Base-by-base conservation (phyloP, 1,140 invertebrate species). In the Plodia interpunctella region DNA sequence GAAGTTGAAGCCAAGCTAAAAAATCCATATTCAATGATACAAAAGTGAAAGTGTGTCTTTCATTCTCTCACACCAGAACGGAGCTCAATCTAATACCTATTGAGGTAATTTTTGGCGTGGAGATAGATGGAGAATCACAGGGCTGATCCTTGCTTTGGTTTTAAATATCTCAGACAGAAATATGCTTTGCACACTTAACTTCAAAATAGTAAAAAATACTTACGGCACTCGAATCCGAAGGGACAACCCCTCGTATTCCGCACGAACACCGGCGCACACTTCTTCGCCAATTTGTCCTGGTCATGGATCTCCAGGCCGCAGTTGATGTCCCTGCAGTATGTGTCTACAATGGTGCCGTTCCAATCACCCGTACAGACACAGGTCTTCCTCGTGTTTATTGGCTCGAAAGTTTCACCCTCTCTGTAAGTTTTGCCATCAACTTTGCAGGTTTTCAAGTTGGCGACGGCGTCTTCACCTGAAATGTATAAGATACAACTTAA, bases 241-340 rank as follows among this genome's bases (percentile, higher is more conserved):
- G 91, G 90, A 57, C 91, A 91, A 59, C 84, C 84, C 13, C 71
- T 71, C 50, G 60, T 70, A 55, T 72, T 79, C 3, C 80, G 76
- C 30, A 78, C 71, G 62, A 90, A 91, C 0, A 91, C 70, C 1
- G 91, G 91, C 0, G 89, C 86, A 63, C 91, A 92, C 15, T 86
- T 88, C 6, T 83, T 64, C 9, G 73, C 64, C 4, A 92, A 67
- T 20, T 85, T 74, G 13, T 80, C 70, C 38, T 87, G 83, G 61
- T 90, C 78, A 57, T 90, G 83, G 5, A 92, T 83, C 57, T 90
- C 87, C 8, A 91, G 65, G 0, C 88, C 90, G 57, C 91, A 92
- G 68, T 91, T 84, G 19, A 91, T 83, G 60, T 91, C 87, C 5
- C 74, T 68, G 66, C 91, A 92, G 65, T 64, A 80, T 5, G 70